Conservation (phyloP, 2,113 vertebrate species). For the Bucco capensis region DNA sequence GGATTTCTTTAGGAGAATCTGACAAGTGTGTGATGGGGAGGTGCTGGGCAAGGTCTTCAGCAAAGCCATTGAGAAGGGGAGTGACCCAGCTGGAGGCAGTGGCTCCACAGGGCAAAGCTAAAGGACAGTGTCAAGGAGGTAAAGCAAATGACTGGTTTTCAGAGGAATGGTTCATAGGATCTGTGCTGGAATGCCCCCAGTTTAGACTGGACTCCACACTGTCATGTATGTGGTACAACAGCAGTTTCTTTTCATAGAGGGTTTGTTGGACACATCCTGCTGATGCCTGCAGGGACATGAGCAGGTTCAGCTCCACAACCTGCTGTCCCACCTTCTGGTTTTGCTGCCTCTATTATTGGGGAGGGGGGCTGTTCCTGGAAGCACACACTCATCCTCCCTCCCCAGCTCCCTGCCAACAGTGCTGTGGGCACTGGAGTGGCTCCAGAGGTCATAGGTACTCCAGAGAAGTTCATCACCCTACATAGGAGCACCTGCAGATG, state of each 20-base stretch:
- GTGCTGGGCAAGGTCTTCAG: not conserved
- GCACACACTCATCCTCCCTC: fast-evolving
- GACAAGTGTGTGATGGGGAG: not conserved
- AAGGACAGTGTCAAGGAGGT: not conserved
- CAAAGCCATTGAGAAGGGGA: not conserved
- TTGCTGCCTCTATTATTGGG: not conserved
- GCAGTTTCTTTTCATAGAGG: not conserved
- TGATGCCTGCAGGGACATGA: not conserved
- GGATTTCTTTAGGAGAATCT: not conserved
- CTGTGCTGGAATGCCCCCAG: not conserved
- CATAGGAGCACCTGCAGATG: not conserved
- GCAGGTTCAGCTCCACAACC: not conserved
- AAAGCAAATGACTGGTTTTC: not conserved
- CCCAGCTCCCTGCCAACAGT: fast-evolving
- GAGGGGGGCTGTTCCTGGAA: not conserved
- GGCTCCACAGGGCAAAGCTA: not conserved
- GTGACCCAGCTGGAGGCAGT: not conserved
- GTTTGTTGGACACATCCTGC: fast-evolving
- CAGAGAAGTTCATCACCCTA: not conserved
- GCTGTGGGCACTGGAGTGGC: not conserved
- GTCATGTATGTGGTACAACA: not conserved
- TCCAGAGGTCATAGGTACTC: not conserved
- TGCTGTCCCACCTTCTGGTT: too few relatives aligned
- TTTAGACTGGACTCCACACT: not conserved
- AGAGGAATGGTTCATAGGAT: not conserved